Conservation (phyloP, 1,140 invertebrate species). For the Pseudachorutes palmiensis region DNA sequence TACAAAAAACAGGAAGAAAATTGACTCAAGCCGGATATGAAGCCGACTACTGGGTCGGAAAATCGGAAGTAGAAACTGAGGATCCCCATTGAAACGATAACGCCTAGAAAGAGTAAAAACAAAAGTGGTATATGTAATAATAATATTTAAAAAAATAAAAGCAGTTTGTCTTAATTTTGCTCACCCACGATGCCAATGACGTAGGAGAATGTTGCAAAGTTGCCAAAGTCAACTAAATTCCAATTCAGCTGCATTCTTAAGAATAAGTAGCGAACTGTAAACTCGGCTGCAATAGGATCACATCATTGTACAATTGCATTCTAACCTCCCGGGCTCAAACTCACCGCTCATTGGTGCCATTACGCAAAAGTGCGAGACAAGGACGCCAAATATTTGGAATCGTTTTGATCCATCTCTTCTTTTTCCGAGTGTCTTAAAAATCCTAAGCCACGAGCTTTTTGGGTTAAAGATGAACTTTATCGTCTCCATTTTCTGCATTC, state of each 20-base stretch:
- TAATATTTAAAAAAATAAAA: background rate
- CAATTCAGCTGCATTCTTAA: background rate
- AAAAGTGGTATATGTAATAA: background rate
- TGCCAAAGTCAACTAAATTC: background rate
- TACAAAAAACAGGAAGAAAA: conserved; percentile 6
- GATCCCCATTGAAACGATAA: conserved; percentile 8
- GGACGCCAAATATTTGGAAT: background rate
- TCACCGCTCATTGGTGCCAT: conserved; percentile 11
- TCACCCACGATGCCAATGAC: background rate
- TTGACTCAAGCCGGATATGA: conserved; percentile 12
- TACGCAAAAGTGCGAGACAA: background rate
- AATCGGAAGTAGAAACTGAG: conserved; percentile 8
- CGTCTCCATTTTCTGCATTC: background rate
- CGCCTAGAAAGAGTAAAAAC: conserved; percentile 10
- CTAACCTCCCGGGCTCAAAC: too few species aligned
- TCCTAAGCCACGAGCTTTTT: background rate
- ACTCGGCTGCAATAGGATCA: conserved; percentile 1
- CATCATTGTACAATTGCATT: too few species aligned
- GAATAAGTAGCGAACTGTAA: conserved; percentile 1
- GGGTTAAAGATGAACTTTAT: background rate
- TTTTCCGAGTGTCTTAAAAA: background rate
- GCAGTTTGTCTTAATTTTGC: background rate
- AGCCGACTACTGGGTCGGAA: conserved; percentile 8
- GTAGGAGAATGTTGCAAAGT: background rate
- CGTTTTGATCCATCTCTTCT: background rate